phyloP scores from a whole-genome alignment of 2,797 vertebrate genomes.

The Naso thynnoides region DNA sequence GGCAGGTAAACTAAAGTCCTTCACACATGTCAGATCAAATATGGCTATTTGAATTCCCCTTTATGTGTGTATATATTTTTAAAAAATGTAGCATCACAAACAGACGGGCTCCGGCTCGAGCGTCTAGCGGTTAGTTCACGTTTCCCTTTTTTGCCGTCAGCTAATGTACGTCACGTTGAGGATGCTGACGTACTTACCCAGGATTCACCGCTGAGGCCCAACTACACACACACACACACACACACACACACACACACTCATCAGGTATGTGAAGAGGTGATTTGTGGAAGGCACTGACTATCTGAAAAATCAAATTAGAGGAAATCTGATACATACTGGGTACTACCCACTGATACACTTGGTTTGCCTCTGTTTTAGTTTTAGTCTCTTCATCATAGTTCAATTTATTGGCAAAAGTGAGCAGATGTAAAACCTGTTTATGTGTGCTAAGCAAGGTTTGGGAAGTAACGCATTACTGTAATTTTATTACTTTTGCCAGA shows the following conservation, averaged over 20 bases:
- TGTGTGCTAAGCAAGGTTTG: neutral
- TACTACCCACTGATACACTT: neutral
- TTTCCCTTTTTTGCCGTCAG: constrained; percentile 44
- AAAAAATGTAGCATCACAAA: neutral
- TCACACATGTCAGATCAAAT: neutral
- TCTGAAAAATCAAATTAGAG: neutral
- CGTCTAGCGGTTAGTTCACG: constrained; percentile 20
- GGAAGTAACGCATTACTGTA: neutral
- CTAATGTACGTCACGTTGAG: constrained; percentile 39
- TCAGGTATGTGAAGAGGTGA: rapidly evolving
- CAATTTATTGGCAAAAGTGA: neutral
- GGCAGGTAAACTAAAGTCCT: constrained; percentile 21
- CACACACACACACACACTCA: rapidly evolving
- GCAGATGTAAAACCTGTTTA: neutral
- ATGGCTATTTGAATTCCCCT: neutral
- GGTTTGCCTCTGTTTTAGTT: neutral
- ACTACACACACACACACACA: no score
- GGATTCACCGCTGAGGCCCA: neutral
- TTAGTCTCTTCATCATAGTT: neutral
- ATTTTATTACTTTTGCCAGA: no score
- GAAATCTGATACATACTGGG: neutral
- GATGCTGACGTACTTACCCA: constrained; percentile 7
- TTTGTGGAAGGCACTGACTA: no score
- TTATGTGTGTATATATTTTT: no score
- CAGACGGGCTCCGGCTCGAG: constrained; percentile 1